These are phyloP conservation scores for Actinemys pallida DNA, from an alignment of 2,113 vertebrate species.

Conservation along the genomic window DNA sequence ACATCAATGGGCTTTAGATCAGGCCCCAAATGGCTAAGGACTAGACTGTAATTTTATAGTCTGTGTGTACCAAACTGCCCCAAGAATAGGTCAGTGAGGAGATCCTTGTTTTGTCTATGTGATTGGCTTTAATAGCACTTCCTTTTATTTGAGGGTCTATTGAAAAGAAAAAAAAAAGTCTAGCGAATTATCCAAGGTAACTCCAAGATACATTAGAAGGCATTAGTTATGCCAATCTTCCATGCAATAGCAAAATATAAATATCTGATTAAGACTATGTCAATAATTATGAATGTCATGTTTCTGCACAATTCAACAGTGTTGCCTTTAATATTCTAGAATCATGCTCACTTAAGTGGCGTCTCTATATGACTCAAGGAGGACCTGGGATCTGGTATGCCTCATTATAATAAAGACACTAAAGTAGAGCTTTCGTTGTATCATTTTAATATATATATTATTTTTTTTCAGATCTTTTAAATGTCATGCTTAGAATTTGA, in stretches of 20 bases:
- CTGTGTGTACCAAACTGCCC: slow-evolving; percentile 19
- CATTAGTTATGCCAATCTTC: not conserved
- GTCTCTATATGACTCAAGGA: not conserved
- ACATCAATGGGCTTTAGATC: slow-evolving; percentile 63
- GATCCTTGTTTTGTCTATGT: not conserved
- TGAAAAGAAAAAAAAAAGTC: not conserved
- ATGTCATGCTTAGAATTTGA: not conserved
- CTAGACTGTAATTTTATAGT: slow-evolving; percentile 49
- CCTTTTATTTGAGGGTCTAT: not conserved
- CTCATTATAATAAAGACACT: not conserved
- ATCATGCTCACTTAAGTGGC: not conserved
- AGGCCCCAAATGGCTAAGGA: slow-evolving; percentile 21
- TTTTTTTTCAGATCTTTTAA: not conserved
- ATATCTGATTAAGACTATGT: not conserved
- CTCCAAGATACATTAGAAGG: not conserved
- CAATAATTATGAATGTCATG: not conserved
- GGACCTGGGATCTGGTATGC: not conserved
- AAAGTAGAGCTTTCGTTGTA: not conserved
- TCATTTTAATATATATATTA: too few relatives aligned
- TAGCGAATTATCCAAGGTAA: not conserved
- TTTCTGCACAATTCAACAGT: not conserved
- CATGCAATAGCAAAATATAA: not conserved
- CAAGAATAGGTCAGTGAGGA: not conserved
- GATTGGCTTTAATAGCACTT: not conserved
- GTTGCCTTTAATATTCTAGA: not conserved